Base-by-base conservation (phyloP, 2,113 vertebrate species). In the Shinisaurus crocodilurus region DNA sequence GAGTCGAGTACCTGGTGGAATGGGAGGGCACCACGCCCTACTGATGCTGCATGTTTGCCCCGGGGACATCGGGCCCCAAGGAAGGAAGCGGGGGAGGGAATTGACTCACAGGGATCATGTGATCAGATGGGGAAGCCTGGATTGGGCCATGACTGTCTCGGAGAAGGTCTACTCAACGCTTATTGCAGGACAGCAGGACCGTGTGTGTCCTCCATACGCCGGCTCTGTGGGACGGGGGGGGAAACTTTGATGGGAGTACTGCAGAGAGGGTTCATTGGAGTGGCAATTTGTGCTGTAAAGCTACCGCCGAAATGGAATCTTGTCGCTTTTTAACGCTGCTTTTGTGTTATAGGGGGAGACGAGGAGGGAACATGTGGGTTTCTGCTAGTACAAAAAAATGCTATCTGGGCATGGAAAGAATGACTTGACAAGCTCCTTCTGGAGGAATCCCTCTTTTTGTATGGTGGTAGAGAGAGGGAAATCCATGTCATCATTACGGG, bases 21-120 rank as follows among this genome's bases (percentile, higher is more conserved):
- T 99, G 99, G 99, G 99, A 99, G 95, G 98, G 99, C 82, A 98
- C 98, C 0, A 98, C 99, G 5, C 98, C 98, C 0, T 99, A 98
- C 95, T 99, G 97, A 98, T n/a, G 12, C 34, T 50, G 0, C 2
- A 29, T 15, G 9, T 1, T 37, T 2, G 34, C 4, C 32, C 0
- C n/a, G n/a, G 3, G 7, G 37, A 6, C 10, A 0, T 37, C 9
- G 34, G 29, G 67, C 43, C n/a, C 34, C 0, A 43, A 3, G 81
- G 0, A 67, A 76, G 89, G 87, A 90, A 75, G 32, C 0, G 48
- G 50, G 91, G 83, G 90, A 50, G 40, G 0, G 54, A 89, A 90
- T 82, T 57, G 77, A 0, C 3, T 29, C 20, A 74, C 0, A 34
- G 74, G 70, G 84, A 84, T 8, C 48, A 0, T 25, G 74, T 70